Percentiles rank a stretch among this genome's conserved stretches.
Evolutionary conservation across 2,797 vertebrate species (phyloP).

Genomic region (Aselliscus stoliczkanus): DNA sequence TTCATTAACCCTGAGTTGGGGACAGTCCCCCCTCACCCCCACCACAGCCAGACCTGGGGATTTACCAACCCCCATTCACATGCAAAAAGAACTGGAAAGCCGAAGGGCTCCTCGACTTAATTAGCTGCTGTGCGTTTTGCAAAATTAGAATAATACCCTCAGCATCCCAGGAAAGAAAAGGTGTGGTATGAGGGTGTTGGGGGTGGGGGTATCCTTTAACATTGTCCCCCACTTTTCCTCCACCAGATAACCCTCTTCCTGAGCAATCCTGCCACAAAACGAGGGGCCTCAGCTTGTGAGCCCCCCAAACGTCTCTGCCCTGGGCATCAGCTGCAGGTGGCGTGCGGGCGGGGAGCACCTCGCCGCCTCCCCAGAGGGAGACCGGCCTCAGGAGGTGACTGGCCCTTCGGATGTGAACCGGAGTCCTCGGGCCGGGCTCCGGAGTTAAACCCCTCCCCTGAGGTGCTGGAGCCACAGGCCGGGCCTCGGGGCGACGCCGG

Average conservation of each 20-base stretch:
- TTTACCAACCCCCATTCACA: constrained; percentile 94
- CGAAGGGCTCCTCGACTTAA: constrained; percentile 81
- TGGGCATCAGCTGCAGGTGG: constrained; percentile 39
- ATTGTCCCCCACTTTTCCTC: not conserved
- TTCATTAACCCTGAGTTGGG: constrained; percentile 98
- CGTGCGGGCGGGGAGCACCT: not conserved
- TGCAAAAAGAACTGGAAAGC: constrained; percentile 88
- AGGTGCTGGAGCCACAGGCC: not conserved
- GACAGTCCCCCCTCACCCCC: constrained; percentile 82
- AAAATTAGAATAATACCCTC: constrained; percentile 74
- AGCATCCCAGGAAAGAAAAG: constrained; percentile 39
- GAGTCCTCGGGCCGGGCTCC: not conserved
- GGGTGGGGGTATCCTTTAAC: not conserved
- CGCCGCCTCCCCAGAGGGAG: not conserved
- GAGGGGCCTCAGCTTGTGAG: rapidly evolving
- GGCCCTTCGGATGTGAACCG: not conserved
- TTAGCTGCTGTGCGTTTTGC: constrained; percentile 89
- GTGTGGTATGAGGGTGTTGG: not conserved
- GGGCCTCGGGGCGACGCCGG: rapidly evolving
- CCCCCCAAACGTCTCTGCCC: not conserved
- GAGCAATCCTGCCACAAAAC: not conserved
- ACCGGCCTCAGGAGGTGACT: not conserved
- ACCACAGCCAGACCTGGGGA: constrained; percentile 84
- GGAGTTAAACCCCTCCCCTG: not conserved
- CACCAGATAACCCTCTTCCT: not conserved